These are phyloP conservation scores for Thymelicus sylvestris DNA, from an alignment of 2,888 invertebrate genomes.

Conservation along the genomic window DNA sequence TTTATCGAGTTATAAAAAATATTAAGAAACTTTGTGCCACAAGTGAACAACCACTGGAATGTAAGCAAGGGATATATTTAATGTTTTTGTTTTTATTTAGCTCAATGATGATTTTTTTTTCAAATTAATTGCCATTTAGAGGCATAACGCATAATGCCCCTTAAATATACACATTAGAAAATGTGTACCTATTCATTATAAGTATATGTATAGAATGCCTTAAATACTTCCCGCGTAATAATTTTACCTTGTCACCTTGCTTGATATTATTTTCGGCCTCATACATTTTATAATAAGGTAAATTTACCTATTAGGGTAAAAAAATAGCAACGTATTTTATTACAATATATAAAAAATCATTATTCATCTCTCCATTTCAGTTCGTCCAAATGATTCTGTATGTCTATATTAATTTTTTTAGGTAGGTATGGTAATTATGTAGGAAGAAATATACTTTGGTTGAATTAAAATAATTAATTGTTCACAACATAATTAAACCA, in stretches of 20 bases:
- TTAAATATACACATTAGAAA: constrained; percentile 30
- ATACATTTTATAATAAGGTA: constrained; percentile 18
- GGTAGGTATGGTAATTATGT: not conserved
- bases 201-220: constrained; percentile 14
- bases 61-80: constrained; percentile 22
- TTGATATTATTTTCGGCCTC: constrained; percentile 9
- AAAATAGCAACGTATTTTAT: constrained; percentile 29
- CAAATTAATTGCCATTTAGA: constrained; percentile 16
- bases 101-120: constrained; percentile 15
- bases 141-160: constrained; percentile 23
- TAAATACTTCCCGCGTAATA: constrained; percentile 34
- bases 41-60: constrained; percentile 37
- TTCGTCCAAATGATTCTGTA: constrained; percentile 2
- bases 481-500: constrained; percentile 29
- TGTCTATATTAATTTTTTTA: not conserved
- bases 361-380: not conserved
- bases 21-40: constrained; percentile 40
- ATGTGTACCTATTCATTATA: not conserved
- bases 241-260: constrained; percentile 10
- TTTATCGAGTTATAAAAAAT: constrained; percentile 40
- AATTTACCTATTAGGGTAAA: constrained; percentile 27
- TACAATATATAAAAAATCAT: constrained; percentile 4
- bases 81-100: not conserved
- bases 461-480: not conserved
- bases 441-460: constrained; percentile 7